These are phyloP conservation scores for Oreohelix idahoensis DNA, from an alignment of 1,140 invertebrate species.

Conservation along the genomic window DNA sequence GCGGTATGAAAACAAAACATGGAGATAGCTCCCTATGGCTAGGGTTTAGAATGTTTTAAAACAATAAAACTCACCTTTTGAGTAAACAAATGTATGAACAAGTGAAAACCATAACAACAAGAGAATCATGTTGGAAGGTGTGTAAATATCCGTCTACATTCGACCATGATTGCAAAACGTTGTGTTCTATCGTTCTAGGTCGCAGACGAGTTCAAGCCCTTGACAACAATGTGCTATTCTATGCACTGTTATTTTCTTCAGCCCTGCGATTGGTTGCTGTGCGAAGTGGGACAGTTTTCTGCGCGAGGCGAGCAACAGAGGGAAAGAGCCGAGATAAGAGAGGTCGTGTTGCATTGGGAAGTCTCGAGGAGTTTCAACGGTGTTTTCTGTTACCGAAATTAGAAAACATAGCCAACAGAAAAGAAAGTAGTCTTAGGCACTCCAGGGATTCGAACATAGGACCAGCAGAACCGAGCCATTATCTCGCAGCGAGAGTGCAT, in stretches of 20 bases:
- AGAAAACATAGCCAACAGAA: too few species aligned
- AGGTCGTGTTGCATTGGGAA: too few species aligned
- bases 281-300: constrained; percentile 6
- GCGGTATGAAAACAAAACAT: not conserved
- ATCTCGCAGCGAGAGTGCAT: too few species aligned
- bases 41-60: not conserved
- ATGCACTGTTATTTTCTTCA: not conserved
- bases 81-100: not conserved
- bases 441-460: too few species aligned
- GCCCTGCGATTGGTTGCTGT: constrained; percentile 19
- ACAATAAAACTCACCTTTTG: constrained; percentile 3
- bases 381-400: too few species aligned
- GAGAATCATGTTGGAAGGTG: constrained; percentile 24
- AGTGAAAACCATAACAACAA: constrained; percentile 5
- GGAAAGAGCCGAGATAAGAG: too few species aligned
- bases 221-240: constrained; percentile 33
- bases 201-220: not conserved
- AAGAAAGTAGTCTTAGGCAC: too few species aligned
- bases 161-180: constrained; percentile 28
- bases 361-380: too few species aligned
- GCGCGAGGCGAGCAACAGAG: constrained; percentile 20
- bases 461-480: too few species aligned
- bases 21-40: too few species aligned
- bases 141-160: constrained; percentile 10
- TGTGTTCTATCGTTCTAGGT: not conserved